These are phyloP conservation scores for Oceanodroma tethys DNA, from an alignment of 2,113 vertebrate species.

Conservation along the genomic window DNA sequence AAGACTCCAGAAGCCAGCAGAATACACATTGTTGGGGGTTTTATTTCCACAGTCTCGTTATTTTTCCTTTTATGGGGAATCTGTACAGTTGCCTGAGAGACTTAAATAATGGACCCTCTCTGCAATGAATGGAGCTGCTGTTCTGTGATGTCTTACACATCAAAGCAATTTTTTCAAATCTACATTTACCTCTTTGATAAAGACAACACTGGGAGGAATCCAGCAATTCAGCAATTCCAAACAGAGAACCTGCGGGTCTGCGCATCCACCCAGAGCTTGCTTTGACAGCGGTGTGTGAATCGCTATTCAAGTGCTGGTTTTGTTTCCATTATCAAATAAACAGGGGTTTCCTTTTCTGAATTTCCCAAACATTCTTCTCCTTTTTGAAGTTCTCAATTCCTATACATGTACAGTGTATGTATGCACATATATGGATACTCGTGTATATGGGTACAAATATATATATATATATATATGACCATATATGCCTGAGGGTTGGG, in stretches of 20 bases:
- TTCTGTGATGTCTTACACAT: slow-evolving; percentile 31
- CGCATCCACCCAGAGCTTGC: not conserved
- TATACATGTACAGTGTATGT: not conserved
- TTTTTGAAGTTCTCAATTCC: not conserved
- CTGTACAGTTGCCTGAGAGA: not conserved
- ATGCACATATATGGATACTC: not conserved
- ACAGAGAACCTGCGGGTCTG: not conserved
- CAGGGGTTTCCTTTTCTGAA: not conserved
- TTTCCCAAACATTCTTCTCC: not conserved
- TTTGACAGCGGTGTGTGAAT: not conserved
- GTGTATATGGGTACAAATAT: rapidly evolving
- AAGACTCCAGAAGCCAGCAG: not conserved
- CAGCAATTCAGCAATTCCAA: too few relatives aligned
- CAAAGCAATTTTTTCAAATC: slow-evolving; percentile 47
- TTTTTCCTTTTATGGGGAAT: not conserved
- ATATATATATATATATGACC: too few relatives aligned
- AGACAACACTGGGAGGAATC: slow-evolving; percentile 25
- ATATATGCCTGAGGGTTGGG: not conserved
- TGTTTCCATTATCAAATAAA: not conserved
- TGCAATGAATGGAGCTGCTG: slow-evolving; percentile 17
- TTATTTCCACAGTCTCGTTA: not conserved
- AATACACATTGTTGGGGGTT: not conserved
- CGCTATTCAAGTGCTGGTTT: not conserved
- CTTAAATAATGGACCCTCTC: slow-evolving; percentile 27
- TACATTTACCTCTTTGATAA: slow-evolving; percentile 39